phyloP scores from a whole-genome alignment of 1,140 invertebrate species.

The Alviniconcha marisindica region DNA sequence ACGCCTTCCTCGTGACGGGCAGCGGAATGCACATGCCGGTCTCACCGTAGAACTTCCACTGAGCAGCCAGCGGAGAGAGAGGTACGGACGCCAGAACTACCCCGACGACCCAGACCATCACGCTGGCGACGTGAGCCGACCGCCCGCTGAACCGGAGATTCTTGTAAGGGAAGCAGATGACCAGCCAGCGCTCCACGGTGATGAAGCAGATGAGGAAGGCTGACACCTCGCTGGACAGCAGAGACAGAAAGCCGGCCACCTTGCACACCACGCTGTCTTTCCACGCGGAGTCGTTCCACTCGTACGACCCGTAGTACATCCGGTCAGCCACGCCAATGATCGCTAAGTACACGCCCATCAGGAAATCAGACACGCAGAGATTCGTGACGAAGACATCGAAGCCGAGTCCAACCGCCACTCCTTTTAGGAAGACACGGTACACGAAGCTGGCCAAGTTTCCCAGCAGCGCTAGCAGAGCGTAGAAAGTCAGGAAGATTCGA shows the following conservation, averaged over 20 bases:
- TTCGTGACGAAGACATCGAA: not conserved
- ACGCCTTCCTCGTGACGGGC: not conserved
- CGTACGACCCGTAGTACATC: not conserved
- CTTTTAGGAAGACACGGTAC: not conserved
- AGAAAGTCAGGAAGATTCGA: not conserved
- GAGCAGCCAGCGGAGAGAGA: not conserved
- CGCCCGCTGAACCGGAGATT: not conserved
- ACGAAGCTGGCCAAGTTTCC: not conserved
- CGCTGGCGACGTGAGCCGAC: not conserved
- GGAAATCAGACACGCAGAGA: not conserved
- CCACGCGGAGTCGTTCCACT: not conserved
- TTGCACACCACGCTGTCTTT: slow-evolving; percentile 1
- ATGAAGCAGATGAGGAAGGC: not conserved
- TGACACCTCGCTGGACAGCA: not conserved
- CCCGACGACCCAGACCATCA: not conserved
- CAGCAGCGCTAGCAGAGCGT: not conserved
- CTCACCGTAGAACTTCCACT: not conserved
- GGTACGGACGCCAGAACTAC: not conserved
- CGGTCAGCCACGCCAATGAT: not conserved
- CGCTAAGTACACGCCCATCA: not conserved
- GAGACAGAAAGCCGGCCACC: not conserved
- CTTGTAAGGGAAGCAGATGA: not conserved
- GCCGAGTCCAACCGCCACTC: not conserved
- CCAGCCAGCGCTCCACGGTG: not conserved
- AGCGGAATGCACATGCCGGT: not conserved